A percentile compares a stretch with the other conserved stretches of the same genome.
Conservation (phyloP, 2,113 vertebrate genomes). For the Cheilinus undulatus region DNA sequence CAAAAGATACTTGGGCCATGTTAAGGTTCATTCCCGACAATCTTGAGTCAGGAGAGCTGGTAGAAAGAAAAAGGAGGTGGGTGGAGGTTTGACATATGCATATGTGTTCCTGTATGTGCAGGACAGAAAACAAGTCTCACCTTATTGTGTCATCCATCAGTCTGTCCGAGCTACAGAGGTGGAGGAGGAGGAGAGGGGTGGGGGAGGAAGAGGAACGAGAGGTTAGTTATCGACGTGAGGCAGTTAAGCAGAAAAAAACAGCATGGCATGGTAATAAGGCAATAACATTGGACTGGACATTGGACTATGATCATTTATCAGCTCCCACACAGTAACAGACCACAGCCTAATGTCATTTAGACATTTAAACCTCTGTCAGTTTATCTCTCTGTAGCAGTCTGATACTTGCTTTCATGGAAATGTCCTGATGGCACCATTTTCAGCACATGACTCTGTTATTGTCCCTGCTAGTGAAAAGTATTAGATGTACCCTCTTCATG, state of each 20-base stretch:
- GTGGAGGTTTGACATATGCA: neutral
- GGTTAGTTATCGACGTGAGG: slow-evolving; percentile 32
- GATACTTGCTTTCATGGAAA: too few species aligned
- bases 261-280: neutral
- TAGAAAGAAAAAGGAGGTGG: neutral
- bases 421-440: too few species aligned
- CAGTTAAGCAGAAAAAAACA: neutral
- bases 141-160: slow-evolving; percentile 99
- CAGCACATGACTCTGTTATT: too few species aligned
- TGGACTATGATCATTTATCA: too few species aligned
- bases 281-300: slow-evolving; percentile 15
- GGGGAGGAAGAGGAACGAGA: slow-evolving; percentile 2
- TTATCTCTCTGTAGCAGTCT: too few species aligned
- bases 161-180: slow-evolving; percentile 91
- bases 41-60: neutral
- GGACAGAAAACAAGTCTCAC: slow-evolving; percentile 78
- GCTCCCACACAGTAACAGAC: neutral
- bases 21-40: too few species aligned
- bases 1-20: neutral
- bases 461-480: too few species aligned
- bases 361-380: neutral
- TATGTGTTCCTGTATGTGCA: neutral
- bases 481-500: too few species aligned
- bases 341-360: neutral
- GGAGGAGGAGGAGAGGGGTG: slow-evolving; percentile 5